Percentiles rank a stretch among this genome's conserved stretches.
Conservation (phyloP, 2,797 vertebrate genomes). For the Eospalax fontanierii region DNA sequence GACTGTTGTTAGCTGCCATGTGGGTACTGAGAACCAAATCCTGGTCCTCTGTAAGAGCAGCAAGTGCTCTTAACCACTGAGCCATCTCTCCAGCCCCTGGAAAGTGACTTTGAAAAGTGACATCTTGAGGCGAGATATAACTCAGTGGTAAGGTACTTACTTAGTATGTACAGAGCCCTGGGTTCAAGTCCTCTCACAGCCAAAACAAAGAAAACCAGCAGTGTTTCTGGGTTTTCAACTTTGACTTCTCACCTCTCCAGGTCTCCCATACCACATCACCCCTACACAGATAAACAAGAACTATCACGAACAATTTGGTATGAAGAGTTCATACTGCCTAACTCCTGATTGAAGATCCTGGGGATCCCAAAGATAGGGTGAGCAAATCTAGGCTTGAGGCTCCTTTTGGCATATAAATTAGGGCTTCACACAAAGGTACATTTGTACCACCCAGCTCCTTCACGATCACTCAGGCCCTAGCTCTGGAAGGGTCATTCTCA, state of each 20-base stretch:
- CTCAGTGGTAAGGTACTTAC: background rate
- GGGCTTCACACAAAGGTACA: background rate
- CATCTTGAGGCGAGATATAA: background rate
- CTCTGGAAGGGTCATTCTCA: background rate
- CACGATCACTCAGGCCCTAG: background rate
- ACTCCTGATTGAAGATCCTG: background rate
- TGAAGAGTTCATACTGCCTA: background rate
- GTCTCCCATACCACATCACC: rapidly evolving
- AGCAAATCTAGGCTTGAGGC: background rate
- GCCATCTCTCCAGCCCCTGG: too few relatives aligned
- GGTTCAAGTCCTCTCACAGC: background rate
- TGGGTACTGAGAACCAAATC: too few relatives aligned
- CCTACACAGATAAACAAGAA: background rate
- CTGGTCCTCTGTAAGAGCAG: too few relatives aligned
- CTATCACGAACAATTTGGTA: background rate
- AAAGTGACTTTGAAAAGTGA: background rate
- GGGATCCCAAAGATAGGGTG: background rate
- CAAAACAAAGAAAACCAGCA: background rate
- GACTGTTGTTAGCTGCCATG: too few relatives aligned
- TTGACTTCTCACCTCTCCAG: background rate
- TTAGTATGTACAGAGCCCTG: background rate
- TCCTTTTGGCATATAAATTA: background rate
- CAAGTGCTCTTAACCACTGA: too few relatives aligned
- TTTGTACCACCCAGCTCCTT: background rate
- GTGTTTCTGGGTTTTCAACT: background rate